These are phyloP conservation scores for Malurus cyaneus DNA, from an alignment of 2,113 vertebrate species.

Conservation along the genomic window DNA sequence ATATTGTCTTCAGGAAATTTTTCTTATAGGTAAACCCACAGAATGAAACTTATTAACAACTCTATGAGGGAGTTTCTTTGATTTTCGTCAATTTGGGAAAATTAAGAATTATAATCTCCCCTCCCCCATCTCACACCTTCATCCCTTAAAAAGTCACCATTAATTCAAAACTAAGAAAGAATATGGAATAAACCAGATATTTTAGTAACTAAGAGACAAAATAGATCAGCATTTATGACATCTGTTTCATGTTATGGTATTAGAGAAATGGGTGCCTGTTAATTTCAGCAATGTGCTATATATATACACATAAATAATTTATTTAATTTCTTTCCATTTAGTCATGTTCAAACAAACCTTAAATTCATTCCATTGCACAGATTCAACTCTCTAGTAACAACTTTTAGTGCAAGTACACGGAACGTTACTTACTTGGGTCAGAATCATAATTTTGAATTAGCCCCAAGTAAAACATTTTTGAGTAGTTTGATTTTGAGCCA, in stretches of 20 bases:
- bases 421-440: neutral
- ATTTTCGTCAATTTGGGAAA: neutral
- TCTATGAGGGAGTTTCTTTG: neutral
- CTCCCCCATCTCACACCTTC: neutral
- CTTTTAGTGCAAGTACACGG: neutral
- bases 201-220: neutral
- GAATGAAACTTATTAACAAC: neutral
- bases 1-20: neutral
- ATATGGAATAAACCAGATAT: neutral
- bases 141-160: neutral
- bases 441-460: neutral
- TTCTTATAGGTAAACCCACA: neutral
- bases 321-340: neutral
- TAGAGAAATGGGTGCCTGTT: neutral
- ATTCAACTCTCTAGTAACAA: neutral
- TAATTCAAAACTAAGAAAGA: neutral
- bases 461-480: neutral
- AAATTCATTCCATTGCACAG: neutral
- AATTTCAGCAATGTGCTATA: neutral
- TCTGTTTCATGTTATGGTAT: neutral
- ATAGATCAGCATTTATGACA: neutral
- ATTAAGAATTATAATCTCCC: neutral
- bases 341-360: neutral
- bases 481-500: neutral
- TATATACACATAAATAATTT: neutral